Base-by-base conservation (phyloP, 2,888 invertebrate species). In the Azorinus chamasolen region DNA sequence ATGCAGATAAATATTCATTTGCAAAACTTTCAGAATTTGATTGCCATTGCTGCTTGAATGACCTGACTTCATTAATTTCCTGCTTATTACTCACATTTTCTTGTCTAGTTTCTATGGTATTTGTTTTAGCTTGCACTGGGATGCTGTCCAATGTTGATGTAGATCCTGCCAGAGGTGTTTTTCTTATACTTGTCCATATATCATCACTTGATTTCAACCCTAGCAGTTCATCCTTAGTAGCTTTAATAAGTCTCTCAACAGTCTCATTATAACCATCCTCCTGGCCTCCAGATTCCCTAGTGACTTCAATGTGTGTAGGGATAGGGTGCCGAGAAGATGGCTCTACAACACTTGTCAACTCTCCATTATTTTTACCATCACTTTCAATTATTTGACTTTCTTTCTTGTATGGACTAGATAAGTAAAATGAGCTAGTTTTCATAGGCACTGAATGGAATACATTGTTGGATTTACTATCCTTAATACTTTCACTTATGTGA, bases 231-330 rank as follows among this genome's bases (percentile, higher is more conserved):
- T 83, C 74, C 62, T 83, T 85, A 27, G 85, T 78, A 25, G 83
- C 75, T 62, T 53, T 74, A 46, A 85, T 83, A 20, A 85, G 58
- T 46, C 81, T 79, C 64, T 85, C 85, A n/a, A 85, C 85, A 10
- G 74, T 73, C 62, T 79, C 79, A 78, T 83, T 79, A 63, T 83
- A 85, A 0, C 75, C 82, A 70, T 80, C 83, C 5, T 32, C 32
- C 32, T 6, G 32, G 4, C 10, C 32, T 32, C 32, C 32, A 32
- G 32, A 6, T 32, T 32, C 32, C 32, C 10, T 32, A 10, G 32
- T 32, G 10, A 32, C 32, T 6, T 32, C 32, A 6, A 6, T 4
- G 10, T 6, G 4, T 6, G 10, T 32, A 6, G 32, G 32, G 10
- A 32, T 32, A 6, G 32, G 10, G 10, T 4, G 4, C 32, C 10